Base-by-base conservation (phyloP, 2,113 vertebrate genomes). In the Stegostoma tigrinum region DNA sequence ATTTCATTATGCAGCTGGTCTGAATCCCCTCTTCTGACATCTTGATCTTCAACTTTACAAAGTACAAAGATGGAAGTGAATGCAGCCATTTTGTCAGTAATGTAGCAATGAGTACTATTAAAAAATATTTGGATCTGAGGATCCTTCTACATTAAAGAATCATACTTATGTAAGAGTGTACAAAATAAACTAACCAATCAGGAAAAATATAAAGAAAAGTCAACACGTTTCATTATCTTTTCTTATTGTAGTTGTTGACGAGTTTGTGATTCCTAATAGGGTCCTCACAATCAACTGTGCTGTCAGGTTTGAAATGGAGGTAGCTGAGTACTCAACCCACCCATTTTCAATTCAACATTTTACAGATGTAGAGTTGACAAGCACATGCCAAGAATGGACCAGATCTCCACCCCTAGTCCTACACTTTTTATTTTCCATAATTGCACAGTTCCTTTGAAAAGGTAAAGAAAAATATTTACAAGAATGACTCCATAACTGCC, bases 1-100 rank as follows among this genome's bases (percentile, higher is more conserved):
- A 93, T 93, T 93, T 93, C 89, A 93, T 38, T 93, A 17, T 64
- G 23, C 89, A 93, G 30, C 89, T 93, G 61, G 61, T 23, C 89
- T 66, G 64, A 66, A 17, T 38, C 61, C 89, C 38, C 27, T 66
- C 34, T 91, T 66, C 89, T 91, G 89, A 91, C 89, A 66, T 91
- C 34, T 91, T 91, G 55, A 91, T 66, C 89, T 66, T 66, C 17
- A 38, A 6, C 89, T 91, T n/a, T 91, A 91, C 19, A 19, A 91
- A 21, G 61, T 64, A 91, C 61, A 38, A 91, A 66, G 15, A 91
- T 38, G 66, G 89, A 12, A 91, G 34, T n/a, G 64, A 91, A 21
- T 66, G n/a, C 61, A 38, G 34, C 61, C 55, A 38, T 91, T 66
- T 91, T 61, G 21, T 64, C 55, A 30, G 45, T 90, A 90, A 90